These are phyloP conservation scores for Trissolcus brochymenae DNA, from an alignment of 2,888 invertebrate genomes.

Conservation along the genomic window DNA sequence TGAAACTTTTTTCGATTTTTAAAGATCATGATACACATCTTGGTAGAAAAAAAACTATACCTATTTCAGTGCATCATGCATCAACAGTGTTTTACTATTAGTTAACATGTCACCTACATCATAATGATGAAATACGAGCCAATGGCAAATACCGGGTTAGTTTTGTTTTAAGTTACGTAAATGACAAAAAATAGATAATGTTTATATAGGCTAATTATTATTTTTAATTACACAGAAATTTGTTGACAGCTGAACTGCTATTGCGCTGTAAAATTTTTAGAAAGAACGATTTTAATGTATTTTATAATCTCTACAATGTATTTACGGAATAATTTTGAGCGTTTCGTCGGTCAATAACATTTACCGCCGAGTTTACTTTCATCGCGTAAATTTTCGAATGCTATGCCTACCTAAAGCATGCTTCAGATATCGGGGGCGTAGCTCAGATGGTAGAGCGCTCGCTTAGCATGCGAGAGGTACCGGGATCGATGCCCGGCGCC, in stretches of 20 bases:
- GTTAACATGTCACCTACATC: no score
- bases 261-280: neutral
- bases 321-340: slow-evolving; percentile 17
- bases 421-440: slow-evolving; percentile 67
- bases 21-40: neutral
- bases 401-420: neutral
- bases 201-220: slow-evolving; percentile 1
- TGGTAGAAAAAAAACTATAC: neutral
- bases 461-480: slow-evolving; percentile 76
- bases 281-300: neutral
- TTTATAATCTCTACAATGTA: slow-evolving; percentile 21
- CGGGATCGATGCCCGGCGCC: slow-evolving; percentile 74
- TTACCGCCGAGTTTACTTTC: neutral
- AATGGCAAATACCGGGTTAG: slow-evolving; percentile 32
- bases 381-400: neutral
- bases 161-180: slow-evolving; percentile 24
- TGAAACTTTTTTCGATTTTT: no score
- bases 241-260: slow-evolving; percentile 9
- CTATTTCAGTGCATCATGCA: no score
- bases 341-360: slow-evolving; percentile 33
- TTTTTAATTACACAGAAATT: slow-evolving; percentile 11
- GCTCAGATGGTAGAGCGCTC: slow-evolving; percentile 75
- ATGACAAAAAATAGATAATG: slow-evolving; percentile 10
- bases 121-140: slow-evolving; percentile 25
- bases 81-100: no score